Evolutionary conservation across 2,113 vertebrate species (phyloP), one percentile per base, ranked within the genome.

Genomic region (Dipodomys stephensi): DNA sequence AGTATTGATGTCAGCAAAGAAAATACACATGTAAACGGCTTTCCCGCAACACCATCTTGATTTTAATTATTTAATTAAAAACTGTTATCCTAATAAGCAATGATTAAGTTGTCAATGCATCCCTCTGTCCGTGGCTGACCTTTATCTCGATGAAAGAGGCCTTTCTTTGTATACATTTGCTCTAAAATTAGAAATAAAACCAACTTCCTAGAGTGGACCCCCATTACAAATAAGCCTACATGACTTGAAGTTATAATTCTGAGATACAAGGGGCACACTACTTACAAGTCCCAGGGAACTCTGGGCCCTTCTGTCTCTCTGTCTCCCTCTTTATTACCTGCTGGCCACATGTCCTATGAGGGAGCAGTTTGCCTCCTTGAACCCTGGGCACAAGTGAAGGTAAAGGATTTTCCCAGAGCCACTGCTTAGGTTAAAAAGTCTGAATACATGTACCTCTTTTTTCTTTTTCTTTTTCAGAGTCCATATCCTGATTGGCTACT

Each of bases 21-120:
- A 96, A 96, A 97, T 77, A 97, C 93, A 95, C 93, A 95, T 95
- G 93, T 97, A 98, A 97, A 98, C 95, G 90, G 74, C 97, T 96
- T 97, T 92, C 91, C 67, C 23, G 4, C 22, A 49, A 87, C 62
- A 81, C 88, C 76, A 19, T 94, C 92, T 97, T 95, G 91, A 79
- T 85, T 96, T 95, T 88, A 97, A 97, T 96, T 95, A 97, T 96
- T 97, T 97, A 97, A 97, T 97, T 97, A 97, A 95, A 96, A 85
- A 60, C 81, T 67, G 90, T 97, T 97, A 96, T 90, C 90, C 69
- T 95, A 92, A 96, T 94, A 95, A 96, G 94, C 92, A 96, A 95
- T 92, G 97, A 92, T 96, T 93, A 85, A 72, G 68, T 95, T 93
- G 39, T 97, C 77, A 94, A 79, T 96, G 90, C 83, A 85, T 97